Percentiles rank a stretch among this genome's conserved stretches.
These are phyloP conservation scores for Arenaria interpres DNA, from an alignment of 2,113 vertebrate genomes.

Conservation along the genomic window DNA sequence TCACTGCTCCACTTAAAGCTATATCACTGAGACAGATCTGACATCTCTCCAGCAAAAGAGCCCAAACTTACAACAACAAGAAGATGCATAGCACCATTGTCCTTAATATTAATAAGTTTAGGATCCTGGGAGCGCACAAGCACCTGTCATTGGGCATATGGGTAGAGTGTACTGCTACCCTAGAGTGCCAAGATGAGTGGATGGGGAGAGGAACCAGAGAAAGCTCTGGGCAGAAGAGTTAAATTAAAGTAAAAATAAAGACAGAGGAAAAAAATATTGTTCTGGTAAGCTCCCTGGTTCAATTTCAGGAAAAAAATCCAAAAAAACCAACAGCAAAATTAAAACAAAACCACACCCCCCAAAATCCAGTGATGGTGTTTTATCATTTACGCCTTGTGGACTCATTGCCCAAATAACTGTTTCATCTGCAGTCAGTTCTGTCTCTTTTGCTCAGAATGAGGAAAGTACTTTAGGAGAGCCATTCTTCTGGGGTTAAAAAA, in stretches of 20 bases:
- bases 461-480: background rate
- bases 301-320: background rate
- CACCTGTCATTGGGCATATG: background rate
- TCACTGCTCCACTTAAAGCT: background rate
- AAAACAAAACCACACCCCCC: background rate
- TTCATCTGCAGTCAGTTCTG: background rate
- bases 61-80: background rate
- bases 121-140: background rate
- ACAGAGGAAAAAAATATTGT: rapidly evolving
- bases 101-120: background rate
- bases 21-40: background rate
- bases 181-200: background rate
- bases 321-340: background rate
- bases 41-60: background rate
- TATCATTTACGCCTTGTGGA: background rate
- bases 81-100: background rate
- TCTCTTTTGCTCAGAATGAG: background rate
- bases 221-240: background rate
- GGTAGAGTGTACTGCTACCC: background rate
- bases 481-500: background rate
- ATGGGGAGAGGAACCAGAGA: background rate
- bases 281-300: background rate
- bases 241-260: background rate
- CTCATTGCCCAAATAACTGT: background rate
- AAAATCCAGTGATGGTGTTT: background rate